Evolutionary conservation across 2,888 invertebrate species (phyloP).

Genomic region (Diploptera punctata): DNA sequence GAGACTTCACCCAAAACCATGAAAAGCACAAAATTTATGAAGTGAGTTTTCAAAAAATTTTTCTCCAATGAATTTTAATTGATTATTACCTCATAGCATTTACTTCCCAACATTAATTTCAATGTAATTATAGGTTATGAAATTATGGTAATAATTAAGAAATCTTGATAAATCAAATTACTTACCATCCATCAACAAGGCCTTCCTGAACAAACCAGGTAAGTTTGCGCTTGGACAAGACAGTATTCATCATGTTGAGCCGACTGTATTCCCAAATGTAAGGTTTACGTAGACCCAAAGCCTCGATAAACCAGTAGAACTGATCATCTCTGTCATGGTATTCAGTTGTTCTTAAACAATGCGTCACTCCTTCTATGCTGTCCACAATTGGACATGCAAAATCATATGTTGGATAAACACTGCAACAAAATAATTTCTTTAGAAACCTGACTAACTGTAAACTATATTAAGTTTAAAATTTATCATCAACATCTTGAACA

Average conservation of each 20-base stretch:
- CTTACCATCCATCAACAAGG: conserved; percentile 94
- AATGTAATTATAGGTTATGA: too few relatives aligned
- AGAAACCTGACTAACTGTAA: too few relatives aligned
- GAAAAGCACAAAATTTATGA: too few relatives aligned
- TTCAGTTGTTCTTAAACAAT: conserved; percentile 96
- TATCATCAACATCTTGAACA: too few relatives aligned
- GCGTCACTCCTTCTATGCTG: conserved; percentile 95
- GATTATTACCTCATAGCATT: too few relatives aligned
- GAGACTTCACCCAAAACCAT: too few relatives aligned
- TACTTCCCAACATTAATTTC: too few relatives aligned
- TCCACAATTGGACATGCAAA: conserved; percentile 99
- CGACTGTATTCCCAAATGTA: conserved; percentile 97
- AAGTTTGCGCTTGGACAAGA: conserved; percentile 94
- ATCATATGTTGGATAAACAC: conserved; percentile 99
- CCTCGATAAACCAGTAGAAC: conserved; percentile 96
- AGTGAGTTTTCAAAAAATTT: too few relatives aligned
- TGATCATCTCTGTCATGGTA: conserved; percentile 98
- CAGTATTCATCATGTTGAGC: conserved; percentile 97
- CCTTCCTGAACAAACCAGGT: conserved; percentile 98
- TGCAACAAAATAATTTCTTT: conserved; percentile 55
- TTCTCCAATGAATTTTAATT: too few relatives aligned
- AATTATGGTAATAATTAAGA: too few relatives aligned
- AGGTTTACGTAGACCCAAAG: conserved; percentile 84
- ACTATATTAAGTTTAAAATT: too few relatives aligned
- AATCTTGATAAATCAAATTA: too few relatives aligned